A percentile compares a stretch with the other conserved stretches of the same genome.
These are phyloP conservation scores for Hylomyscus alleni DNA, from an alignment of 2,797 vertebrate genomes.

Conservation along the genomic window DNA sequence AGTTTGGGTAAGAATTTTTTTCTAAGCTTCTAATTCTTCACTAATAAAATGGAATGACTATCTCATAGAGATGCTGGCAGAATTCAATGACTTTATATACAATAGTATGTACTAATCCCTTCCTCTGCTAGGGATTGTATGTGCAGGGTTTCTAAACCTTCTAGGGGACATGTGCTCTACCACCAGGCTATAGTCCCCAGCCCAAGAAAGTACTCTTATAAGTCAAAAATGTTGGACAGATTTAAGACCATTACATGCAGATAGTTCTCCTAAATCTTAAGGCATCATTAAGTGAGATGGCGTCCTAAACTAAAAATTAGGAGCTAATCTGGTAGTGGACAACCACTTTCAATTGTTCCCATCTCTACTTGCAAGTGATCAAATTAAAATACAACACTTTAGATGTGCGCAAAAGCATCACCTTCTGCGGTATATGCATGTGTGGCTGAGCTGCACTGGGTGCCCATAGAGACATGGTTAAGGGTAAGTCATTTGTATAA, in stretches of 20 bases:
- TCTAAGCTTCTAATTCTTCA: slow-evolving; percentile 19
- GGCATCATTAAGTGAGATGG: neutral
- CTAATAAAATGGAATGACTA: neutral
- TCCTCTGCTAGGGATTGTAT: neutral
- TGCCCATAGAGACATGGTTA: slow-evolving; percentile 16
- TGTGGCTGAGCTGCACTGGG: neutral
- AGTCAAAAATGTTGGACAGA: neutral
- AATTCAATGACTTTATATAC: neutral
- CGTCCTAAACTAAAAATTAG: neutral
- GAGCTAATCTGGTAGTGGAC: too few relatives aligned
- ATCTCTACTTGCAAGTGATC: slow-evolving; percentile 9
- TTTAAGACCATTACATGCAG: neutral
- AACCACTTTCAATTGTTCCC: neutral
- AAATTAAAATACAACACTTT: slow-evolving; percentile 29
- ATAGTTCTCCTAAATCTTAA: slow-evolving; percentile 12
- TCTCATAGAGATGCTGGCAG: neutral
- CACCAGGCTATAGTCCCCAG: neutral
- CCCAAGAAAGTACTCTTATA: neutral
- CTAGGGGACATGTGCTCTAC: neutral
- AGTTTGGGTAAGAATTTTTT: neutral
- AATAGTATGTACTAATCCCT: neutral
- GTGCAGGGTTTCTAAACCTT: neutral
- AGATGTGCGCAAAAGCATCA: slow-evolving; percentile 17
- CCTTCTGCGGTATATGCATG: neutral
- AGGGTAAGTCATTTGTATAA: neutral